phyloP scores from a whole-genome alignment of 2,113 vertebrate genomes.

The Chionodraco myersi region DNA sequence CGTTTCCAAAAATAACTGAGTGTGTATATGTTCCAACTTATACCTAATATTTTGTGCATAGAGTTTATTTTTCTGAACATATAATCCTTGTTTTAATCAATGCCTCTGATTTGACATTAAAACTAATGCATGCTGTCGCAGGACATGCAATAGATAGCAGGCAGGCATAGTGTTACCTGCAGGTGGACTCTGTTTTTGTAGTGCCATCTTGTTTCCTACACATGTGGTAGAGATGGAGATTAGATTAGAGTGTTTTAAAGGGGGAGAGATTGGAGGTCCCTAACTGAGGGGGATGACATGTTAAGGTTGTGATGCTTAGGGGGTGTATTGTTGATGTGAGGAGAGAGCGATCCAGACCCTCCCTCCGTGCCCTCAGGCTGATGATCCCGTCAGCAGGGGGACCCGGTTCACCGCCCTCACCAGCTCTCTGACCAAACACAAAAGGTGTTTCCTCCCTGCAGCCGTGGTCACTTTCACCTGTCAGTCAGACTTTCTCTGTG shows the following conservation, averaged over 20 bases:
- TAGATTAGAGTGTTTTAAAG: constrained; percentile 36
- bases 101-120: background rate
- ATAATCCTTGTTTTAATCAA: too few species aligned
- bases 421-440: constrained; percentile 73
- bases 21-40: too few species aligned
- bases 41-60: background rate
- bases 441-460: constrained; percentile 68
- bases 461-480: constrained; percentile 79
- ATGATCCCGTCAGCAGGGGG: constrained; percentile 49
- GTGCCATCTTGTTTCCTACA: constrained; percentile 42
- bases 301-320: constrained; percentile 4
- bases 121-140: background rate
- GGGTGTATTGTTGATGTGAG: constrained; percentile 29
- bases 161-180: constrained; percentile 30
- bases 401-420: constrained; percentile 58
- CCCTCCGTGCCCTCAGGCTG: constrained; percentile 48
- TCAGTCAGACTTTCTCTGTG: constrained; percentile 73
- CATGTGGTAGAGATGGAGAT: constrained; percentile 63
- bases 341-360: constrained; percentile 28
- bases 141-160: constrained; percentile 17
- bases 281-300: constrained; percentile 20
- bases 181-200: constrained; percentile 39
- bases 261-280: constrained; percentile 27
- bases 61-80: background rate
- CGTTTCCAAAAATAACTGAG: too few species aligned